These are phyloP conservation scores for Limenitis arthemis DNA, from an alignment of 2,888 invertebrate species.

Conservation along the genomic window DNA sequence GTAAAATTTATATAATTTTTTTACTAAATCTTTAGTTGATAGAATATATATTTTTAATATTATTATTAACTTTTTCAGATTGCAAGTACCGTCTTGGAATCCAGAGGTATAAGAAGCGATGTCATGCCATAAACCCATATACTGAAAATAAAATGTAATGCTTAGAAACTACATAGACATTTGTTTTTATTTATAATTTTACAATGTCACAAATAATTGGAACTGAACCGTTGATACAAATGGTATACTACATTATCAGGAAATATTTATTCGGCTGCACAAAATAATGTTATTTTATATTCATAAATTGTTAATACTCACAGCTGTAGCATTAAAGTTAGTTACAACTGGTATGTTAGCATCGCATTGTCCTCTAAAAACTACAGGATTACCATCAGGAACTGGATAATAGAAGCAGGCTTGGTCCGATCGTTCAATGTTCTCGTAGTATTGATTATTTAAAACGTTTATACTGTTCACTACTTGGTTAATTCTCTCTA, in stretches of 20 bases:
- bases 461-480: constrained; percentile 28
- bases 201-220: too few relatives aligned
- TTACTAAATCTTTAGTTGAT: too few relatives aligned
- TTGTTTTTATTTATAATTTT: too few relatives aligned
- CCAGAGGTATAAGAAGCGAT: constrained; percentile 24
- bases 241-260: too few relatives aligned
- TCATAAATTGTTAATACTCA: neutral
- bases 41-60: too few relatives aligned
- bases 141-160: constrained; percentile 17
- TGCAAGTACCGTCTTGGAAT: constrained; percentile 29
- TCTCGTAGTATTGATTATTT: constrained; percentile 25
- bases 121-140: constrained; percentile 26
- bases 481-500: constrained; percentile 22
- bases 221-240: too few relatives aligned
- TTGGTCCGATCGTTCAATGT: constrained; percentile 25
- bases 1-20: too few relatives aligned
- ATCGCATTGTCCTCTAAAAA: constrained; percentile 37
- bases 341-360: constrained; percentile 30
- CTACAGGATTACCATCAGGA: constrained; percentile 17
- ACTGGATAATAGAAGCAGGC: constrained; percentile 34
- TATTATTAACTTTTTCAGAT: too few relatives aligned
- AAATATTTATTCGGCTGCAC: too few relatives aligned
- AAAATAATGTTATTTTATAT: too few relatives aligned
- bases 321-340: constrained; percentile 28
- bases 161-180: too few relatives aligned